Percentiles rank a stretch among this genome's conserved stretches.
Evolutionary conservation across 2,113 vertebrate genomes (phyloP).

Genomic region (Riparia riparia): DNA sequence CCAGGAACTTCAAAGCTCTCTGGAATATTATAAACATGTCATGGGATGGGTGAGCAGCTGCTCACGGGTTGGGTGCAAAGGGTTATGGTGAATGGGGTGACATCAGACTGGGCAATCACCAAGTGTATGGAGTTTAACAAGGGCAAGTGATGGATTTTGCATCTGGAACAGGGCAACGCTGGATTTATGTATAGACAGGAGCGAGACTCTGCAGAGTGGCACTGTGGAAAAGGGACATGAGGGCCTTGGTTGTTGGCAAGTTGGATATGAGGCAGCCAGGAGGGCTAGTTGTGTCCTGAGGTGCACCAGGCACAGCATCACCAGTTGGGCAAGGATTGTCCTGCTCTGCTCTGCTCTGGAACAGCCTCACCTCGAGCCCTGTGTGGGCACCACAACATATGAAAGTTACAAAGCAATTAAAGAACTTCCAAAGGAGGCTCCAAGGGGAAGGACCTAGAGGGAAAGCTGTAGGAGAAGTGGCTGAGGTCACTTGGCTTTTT

Average conservation of each 20-base stretch:
- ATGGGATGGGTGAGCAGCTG: background rate
- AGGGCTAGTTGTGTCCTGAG: fast-evolving
- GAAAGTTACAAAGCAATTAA: background rate
- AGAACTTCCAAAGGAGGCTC: background rate
- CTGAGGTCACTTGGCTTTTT: background rate
- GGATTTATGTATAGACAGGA: background rate
- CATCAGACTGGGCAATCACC: background rate
- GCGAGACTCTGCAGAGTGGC: no score
- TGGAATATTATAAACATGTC: background rate
- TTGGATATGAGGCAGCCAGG: background rate
- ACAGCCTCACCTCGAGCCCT: fast-evolving
- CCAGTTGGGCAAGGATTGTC: background rate
- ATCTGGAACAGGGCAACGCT: no score
- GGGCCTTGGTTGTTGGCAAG: background rate
- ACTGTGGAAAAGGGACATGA: fast-evolving
- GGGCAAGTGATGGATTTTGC: background rate
- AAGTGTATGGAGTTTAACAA: background rate
- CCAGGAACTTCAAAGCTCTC: background rate
- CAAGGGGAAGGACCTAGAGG: background rate
- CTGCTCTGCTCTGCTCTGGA: background rate
- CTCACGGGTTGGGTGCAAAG: fast-evolving
- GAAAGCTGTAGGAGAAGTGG: fast-evolving
- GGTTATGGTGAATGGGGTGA: background rate
- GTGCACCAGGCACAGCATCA: background rate
- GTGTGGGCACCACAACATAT: fast-evolving